Evolutionary conservation across 2,888 invertebrate genomes (phyloP).

Genomic region (Agriopis leucophaearia): DNA sequence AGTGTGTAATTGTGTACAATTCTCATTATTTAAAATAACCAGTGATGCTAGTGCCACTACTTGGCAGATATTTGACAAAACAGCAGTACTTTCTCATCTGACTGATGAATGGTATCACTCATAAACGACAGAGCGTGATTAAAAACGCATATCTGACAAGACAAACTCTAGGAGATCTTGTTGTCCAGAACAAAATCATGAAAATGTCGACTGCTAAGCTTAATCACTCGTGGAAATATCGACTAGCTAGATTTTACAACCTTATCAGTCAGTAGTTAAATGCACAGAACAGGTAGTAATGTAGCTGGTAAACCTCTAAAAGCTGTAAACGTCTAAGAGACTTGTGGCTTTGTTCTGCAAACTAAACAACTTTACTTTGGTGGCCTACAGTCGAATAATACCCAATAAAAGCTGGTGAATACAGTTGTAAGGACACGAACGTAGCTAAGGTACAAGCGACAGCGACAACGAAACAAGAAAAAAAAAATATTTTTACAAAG

Average conservation of each 20-base stretch:
- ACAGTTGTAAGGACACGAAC: conserved; percentile 5
- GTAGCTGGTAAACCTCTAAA: conserved; percentile 10
- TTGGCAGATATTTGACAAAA: too few relatives aligned
- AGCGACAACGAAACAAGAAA: conserved; percentile 6
- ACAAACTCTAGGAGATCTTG: too few relatives aligned
- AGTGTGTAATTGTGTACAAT: too few relatives aligned
- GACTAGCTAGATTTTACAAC: neutral
- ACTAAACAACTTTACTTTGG: conserved; percentile 31
- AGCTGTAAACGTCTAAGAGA: conserved; percentile 23
- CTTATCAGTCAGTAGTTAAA: neutral
- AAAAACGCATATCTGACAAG: too few relatives aligned
- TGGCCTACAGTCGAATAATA: conserved; percentile 24
- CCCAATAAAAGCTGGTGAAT: conserved; percentile 26
- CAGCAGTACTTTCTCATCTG: too few relatives aligned
- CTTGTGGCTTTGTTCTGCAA: conserved; percentile 29
- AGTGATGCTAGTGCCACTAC: too few relatives aligned
- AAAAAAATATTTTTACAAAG: neutral
- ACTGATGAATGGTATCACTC: too few relatives aligned
- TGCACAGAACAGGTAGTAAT: conserved; percentile 9
- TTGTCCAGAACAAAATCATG: too few relatives aligned
- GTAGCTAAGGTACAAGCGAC: neutral
- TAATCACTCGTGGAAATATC: neutral
- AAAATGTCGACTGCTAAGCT: neutral
- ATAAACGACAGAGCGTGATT: too few relatives aligned
- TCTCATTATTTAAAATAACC: too few relatives aligned